Evolutionary conservation across 2,797 vertebrate species (phyloP).

Genomic region (Microchirus variegatus): DNA sequence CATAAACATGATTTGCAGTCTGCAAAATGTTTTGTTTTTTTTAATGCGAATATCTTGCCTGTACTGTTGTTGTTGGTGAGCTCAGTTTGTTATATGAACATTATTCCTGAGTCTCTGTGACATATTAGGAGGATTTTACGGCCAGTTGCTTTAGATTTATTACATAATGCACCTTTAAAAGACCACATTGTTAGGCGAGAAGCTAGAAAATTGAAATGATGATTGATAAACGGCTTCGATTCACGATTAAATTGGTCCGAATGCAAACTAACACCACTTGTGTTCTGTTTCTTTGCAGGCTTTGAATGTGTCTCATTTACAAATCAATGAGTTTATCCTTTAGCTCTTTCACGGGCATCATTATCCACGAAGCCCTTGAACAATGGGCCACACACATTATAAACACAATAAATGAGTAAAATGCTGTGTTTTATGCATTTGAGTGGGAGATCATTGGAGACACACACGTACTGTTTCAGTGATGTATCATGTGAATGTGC

Average conservation of each 20-base stretch:
- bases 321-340: background rate
- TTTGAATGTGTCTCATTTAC: too few species aligned
- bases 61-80: too few species aligned
- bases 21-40: too few species aligned
- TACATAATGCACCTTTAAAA: too few species aligned
- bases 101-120: too few species aligned
- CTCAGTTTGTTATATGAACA: too few species aligned
- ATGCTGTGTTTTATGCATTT: conserved; percentile 9
- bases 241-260: background rate
- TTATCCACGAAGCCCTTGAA: background rate
- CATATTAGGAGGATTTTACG: too few species aligned
- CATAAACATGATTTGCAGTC: too few species aligned
- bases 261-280: too few species aligned
- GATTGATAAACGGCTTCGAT: background rate
- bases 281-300: too few species aligned
- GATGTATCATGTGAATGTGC: conserved; percentile 42
- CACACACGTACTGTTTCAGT: conserved; percentile 40
- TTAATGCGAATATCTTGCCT: too few species aligned
- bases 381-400: background rate
- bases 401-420: conserved; percentile 6
- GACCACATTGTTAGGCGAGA: background rate
- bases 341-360: background rate
- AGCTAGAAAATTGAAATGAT: background rate
- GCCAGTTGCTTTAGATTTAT: too few species aligned
- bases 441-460: background rate